These are phyloP conservation scores for Herminia tarsipennalis DNA, from an alignment of 2,888 invertebrate species.

Conservation along the genomic window DNA sequence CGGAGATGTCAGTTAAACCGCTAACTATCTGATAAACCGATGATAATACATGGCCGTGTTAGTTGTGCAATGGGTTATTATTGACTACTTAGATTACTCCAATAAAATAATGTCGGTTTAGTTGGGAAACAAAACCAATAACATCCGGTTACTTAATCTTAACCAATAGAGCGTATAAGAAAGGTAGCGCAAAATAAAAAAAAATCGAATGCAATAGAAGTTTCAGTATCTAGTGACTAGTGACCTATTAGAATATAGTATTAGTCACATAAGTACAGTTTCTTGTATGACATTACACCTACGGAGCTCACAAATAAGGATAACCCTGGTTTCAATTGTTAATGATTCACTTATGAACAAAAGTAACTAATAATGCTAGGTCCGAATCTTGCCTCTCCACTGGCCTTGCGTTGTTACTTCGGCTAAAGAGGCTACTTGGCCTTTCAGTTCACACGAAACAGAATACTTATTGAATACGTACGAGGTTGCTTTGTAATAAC, in stretches of 20 bases:
- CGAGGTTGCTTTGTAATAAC: conserved; percentile 26
- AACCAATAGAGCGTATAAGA: conserved; percentile 69
- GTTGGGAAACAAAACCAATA: conserved; percentile 63
- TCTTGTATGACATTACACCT: too few relatives aligned
- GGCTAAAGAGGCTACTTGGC: conserved; percentile 49
- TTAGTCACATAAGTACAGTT: too few relatives aligned
- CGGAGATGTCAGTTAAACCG: neutral
- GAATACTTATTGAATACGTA: conserved; percentile 29
- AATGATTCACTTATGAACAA: conserved; percentile 44
- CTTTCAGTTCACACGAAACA: conserved; percentile 55
- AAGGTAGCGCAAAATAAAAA: conserved; percentile 41
- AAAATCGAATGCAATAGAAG: conserved; percentile 25
- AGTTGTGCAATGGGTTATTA: conserved; percentile 27
- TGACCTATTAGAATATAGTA: too few relatives aligned
- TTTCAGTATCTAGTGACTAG: conserved; percentile 3
- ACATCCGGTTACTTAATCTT: conserved; percentile 68
- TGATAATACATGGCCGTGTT: neutral
- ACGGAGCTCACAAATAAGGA: conserved; percentile 44
- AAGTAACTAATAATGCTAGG: conserved; percentile 41
- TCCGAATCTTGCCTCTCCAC: conserved; percentile 53
- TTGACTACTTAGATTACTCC: conserved; percentile 26
- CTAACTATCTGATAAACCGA: neutral
- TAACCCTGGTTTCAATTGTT: conserved; percentile 49
- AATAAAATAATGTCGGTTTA: conserved; percentile 34
- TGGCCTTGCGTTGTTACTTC: conserved; percentile 63